Evolutionary conservation across 2,888 invertebrate genomes (phyloP), one percentile per base, ranked within the genome.

Genomic region (Lithophane leautieri): DNA sequence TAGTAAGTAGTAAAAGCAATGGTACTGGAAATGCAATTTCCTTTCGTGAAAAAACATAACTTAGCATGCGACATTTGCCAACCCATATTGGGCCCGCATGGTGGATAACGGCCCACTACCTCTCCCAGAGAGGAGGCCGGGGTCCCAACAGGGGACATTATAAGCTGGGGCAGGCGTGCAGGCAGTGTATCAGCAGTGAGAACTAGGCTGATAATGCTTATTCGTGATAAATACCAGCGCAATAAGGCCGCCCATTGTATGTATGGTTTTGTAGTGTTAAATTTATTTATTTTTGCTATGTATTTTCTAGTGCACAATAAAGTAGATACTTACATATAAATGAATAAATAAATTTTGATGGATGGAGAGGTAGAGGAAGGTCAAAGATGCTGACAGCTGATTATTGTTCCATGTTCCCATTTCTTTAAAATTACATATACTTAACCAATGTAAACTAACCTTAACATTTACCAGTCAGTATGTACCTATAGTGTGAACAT

Each of bases 401-500:
- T 7, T 40, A 40, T 40, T 40, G 40, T 40, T 40, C 7, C 40
- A 40, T 34, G 34, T 34, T 47, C 16, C 6, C 50, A 19, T 50
- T 12, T 14, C 14, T 56, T 56, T 61, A 7, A 22, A 34, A 61
- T 22, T 61, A 34, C 14, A n/a, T n/a, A n/a, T 42, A 50, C 14
- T 25, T 11, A n/a, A 47, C 52, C 56, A 66, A 40, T 56, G 56
- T 69, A 58, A 28, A 60, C 47, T 75, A 12, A 19, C 11, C 42
- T 81, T 47, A 56, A 65, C 28, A 50, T 56, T 73, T 44, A 44
- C 28, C 44, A 19, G 16, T 67, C 2, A 47, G 11, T 74, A 54
- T 34, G 47, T 76, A 61, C 60, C 28, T 25, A n/a, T n/a, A 34
- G 60, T 67, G 44, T 58, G 54, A 54, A 70, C 16, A 76, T 76